Evolutionary conservation across 2,113 vertebrate genomes (phyloP).

Genomic region (Thermophis baileyi): DNA sequence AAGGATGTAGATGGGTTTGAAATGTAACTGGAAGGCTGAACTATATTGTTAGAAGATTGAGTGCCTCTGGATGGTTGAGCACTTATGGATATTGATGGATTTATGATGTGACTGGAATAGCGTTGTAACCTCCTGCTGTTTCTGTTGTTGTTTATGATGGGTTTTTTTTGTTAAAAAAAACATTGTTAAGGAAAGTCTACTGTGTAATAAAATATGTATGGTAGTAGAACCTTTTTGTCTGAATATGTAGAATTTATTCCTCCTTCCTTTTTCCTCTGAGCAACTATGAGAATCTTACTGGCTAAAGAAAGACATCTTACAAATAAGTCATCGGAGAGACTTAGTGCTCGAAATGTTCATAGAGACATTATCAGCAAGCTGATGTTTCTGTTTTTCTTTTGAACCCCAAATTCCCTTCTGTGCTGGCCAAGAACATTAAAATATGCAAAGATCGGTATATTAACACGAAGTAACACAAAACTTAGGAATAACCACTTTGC

Average conservation of each 20-base stretch:
- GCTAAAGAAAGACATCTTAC: neutral
- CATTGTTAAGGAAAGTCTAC: neutral
- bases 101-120: neutral
- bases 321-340: neutral
- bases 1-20: neutral
- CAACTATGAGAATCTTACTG: neutral
- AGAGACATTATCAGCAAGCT: neutral
- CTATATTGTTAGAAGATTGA: neutral
- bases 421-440: slow-evolving; percentile 1
- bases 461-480: neutral
- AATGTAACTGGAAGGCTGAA: neutral
- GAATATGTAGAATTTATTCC: neutral
- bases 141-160: neutral
- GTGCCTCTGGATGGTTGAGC: neutral
- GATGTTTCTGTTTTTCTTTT: neutral
- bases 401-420: neutral
- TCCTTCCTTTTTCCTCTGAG: neutral
- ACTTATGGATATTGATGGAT: neutral
- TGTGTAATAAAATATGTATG: neutral
- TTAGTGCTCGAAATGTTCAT: neutral
- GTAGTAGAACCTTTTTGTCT: neutral
- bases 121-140: neutral
- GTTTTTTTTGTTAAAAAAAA: neutral
- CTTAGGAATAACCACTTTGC: neutral
- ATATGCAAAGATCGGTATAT: neutral